These are phyloP conservation scores for Melozone crissalis DNA, from an alignment of 2,113 vertebrate genomes.

Conservation along the genomic window DNA sequence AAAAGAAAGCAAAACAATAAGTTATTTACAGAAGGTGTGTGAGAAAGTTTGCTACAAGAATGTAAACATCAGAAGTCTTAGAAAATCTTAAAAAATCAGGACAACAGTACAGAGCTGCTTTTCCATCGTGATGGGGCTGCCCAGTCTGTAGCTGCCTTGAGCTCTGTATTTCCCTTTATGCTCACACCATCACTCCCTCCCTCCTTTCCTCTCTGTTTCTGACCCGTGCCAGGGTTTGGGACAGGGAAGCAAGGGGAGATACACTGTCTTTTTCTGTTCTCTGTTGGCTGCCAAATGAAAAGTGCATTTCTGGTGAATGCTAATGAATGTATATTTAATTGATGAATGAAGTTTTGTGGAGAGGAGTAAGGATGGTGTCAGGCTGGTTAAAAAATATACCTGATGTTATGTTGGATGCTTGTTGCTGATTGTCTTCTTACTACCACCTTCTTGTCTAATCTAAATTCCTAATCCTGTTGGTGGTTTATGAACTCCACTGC, in stretches of 20 bases:
- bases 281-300: not conserved
- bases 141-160: not conserved
- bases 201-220: not conserved
- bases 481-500: not conserved
- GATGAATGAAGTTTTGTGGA: not conserved
- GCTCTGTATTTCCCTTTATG: not conserved
- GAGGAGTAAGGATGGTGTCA: not conserved
- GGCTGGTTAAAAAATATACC: not conserved
- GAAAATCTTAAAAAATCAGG: no score
- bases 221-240: accelerated
- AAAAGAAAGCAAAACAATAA: no score
- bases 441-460: not conserved
- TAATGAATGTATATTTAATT: not conserved
- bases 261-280: not conserved
- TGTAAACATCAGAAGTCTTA: no score
- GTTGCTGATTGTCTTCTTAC: not conserved
- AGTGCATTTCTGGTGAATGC: not conserved
- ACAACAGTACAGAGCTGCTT: not conserved
- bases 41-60: no score
- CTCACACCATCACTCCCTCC: not conserved
- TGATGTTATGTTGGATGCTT: not conserved
- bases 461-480: not conserved
- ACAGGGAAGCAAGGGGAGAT: not conserved
- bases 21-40: no score
- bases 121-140: not conserved